Conservation (phyloP, 92 coral and sea anemone genomes). For the Epizoanthus rinbou region DNA sequence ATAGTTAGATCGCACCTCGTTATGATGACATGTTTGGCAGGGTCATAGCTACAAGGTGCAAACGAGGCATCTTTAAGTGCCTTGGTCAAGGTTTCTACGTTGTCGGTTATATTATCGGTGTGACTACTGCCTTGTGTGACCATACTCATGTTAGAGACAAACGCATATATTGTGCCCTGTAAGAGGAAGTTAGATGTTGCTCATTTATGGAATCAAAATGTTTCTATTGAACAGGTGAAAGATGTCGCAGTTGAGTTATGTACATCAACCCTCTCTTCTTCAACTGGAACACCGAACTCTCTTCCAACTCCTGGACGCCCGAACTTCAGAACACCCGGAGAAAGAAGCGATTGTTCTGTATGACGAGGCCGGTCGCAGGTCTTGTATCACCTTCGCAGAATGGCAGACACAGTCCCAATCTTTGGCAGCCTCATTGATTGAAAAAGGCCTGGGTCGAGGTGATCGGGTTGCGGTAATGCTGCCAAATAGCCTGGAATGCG, state of each 20-base stretch:
- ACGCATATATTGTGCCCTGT: too few species aligned
- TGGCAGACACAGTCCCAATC: conserved; percentile 39
- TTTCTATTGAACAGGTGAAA: too few species aligned
- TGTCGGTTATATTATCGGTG: too few species aligned
- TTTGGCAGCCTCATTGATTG: conserved; percentile 51
- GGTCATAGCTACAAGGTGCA: too few species aligned
- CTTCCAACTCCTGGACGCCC: conserved; percentile 44
- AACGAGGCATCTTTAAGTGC: too few species aligned
- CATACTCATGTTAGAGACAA: too few species aligned
- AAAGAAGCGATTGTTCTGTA: conserved; percentile 52
- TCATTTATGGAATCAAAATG: too few species aligned
- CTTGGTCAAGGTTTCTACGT: too few species aligned
- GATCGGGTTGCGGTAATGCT: conserved; percentile 50
- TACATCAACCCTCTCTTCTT: conserved; percentile 36
- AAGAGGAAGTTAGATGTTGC: too few species aligned
- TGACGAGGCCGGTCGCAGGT: conserved; percentile 36
- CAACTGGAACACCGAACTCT: conserved; percentile 47
- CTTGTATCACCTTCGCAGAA: conserved; percentile 44
- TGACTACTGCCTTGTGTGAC: too few species aligned
- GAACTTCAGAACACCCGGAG: conserved; percentile 39
- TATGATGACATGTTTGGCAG: too few species aligned
- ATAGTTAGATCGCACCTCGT: too few species aligned
- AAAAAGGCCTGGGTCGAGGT: conserved; percentile 54
- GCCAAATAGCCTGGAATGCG: conserved; percentile 46
- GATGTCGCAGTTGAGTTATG: conserved; percentile 36